phyloP scores from a whole-genome alignment of 1,140 invertebrate genomes.

The Aporrectodea caliginosa region DNA sequence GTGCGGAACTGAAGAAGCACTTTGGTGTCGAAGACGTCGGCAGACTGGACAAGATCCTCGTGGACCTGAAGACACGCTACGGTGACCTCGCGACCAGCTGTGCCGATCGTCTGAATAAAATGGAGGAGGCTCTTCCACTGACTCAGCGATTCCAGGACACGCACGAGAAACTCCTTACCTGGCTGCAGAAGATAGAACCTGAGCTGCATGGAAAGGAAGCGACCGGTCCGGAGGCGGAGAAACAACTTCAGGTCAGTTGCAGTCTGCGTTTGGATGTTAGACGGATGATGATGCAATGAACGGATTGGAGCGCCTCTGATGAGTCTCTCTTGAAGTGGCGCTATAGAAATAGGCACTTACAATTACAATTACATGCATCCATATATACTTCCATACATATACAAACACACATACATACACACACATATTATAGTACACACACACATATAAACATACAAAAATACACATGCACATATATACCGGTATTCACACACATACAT shows the following conservation, averaged over 20 bases:
- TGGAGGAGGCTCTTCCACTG: conserved; percentile 79
- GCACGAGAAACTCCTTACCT: conserved; percentile 80
- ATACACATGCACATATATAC: too few relatives aligned
- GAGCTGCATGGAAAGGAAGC: conserved; percentile 60
- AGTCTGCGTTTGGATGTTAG: too few relatives aligned
- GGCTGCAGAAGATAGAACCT: conserved; percentile 89
- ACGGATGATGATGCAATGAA: too few relatives aligned
- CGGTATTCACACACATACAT: too few relatives aligned
- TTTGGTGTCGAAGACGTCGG: conserved; percentile 66
- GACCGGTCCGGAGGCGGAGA: conserved; percentile 45
- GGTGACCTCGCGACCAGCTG: conserved; percentile 79
- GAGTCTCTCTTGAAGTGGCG: too few relatives aligned
- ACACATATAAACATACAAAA: too few relatives aligned
- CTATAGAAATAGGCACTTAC: too few relatives aligned
- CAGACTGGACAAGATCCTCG: conserved; percentile 87
- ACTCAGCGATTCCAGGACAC: conserved; percentile 89
- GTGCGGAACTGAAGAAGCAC: conserved; percentile 66
- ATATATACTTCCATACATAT: too few relatives aligned
- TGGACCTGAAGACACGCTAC: conserved; percentile 82
- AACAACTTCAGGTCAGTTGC: conserved; percentile 46
- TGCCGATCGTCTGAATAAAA: conserved; percentile 77
- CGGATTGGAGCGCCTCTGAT: too few relatives aligned
- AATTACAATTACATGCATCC: too few relatives aligned
- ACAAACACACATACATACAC: too few relatives aligned
- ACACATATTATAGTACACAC: too few relatives aligned